Evolutionary conservation across 1,140 invertebrate species (phyloP), one percentile per base, ranked within the genome.

Genomic region (Bombyx mandarina): DNA sequence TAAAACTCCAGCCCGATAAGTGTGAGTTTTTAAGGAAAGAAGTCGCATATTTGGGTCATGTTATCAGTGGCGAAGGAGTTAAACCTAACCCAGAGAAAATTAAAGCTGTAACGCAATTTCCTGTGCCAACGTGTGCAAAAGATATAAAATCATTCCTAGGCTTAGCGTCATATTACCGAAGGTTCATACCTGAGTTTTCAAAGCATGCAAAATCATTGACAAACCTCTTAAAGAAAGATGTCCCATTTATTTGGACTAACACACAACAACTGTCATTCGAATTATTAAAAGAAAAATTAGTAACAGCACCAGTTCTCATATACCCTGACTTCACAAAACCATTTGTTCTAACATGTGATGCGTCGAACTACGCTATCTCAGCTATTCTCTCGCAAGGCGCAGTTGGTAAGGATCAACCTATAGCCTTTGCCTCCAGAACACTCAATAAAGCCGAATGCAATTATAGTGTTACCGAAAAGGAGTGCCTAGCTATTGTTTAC

Each of bases 291-390:
- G 43, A 63, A 6, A 57, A 63, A 8, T 50, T 84, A 22, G 75
- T 66, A 7, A 68, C 77, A 35, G 61, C 71, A 6, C 82, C 76
- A 7, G 52, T 86, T 0, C 46, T 85, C 8, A 63, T 63, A 65
- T 78, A 73, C 50, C 78, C 83, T 7, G 61, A 80, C 57, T 81
- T 78, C 57, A n/a, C 52, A 0, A 56, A 79, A 66, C 50, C 58
- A 10, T 85, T 87, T 65, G 55, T 68, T 1, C 18, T 84, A 12
- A 80, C 74, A 0, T 79, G 75, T 1, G 86, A 88, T 52, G 82
- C 81, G 0, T 77, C 63, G 2, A 67, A 77, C 26, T 54, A 57
- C 22, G 82, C 77, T 1, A 58, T 85, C 1, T 69, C 72, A 3
- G 62, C 63, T 0, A 69, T 86, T 2, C 58, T 86, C 26, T 75